Conservation (phyloP, 1,140 invertebrate genomes). For the Solen grandis region DNA sequence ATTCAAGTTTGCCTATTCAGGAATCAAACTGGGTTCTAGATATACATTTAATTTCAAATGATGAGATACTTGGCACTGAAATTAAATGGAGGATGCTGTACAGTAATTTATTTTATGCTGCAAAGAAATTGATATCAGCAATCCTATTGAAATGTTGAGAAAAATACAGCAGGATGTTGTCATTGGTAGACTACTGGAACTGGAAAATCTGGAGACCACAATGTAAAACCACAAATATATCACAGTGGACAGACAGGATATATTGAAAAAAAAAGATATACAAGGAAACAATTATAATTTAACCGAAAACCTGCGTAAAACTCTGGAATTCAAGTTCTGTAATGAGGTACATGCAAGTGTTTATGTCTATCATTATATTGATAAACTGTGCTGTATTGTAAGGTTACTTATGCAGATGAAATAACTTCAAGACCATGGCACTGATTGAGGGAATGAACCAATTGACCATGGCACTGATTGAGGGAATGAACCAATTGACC, state of each 20-base stretch:
- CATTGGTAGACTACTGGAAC: constrained; percentile 35
- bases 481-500: too few relatives aligned
- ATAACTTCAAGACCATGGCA: neutral
- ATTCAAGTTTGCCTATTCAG: neutral
- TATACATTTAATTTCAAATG: too few relatives aligned
- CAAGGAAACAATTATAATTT: constrained; percentile 20
- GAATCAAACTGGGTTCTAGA: too few relatives aligned
- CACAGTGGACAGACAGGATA: constrained; percentile 28
- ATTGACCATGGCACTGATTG: too few relatives aligned
- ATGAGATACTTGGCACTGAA: neutral
- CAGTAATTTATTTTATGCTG: constrained; percentile 17
- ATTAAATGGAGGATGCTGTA: constrained; percentile 3
- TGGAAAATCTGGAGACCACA: constrained; percentile 8
- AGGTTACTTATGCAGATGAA: neutral
- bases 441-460: too few relatives aligned
- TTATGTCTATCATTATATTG: neutral
- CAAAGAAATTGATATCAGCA: constrained; percentile 6
- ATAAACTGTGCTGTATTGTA: neutral
- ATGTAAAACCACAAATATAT: constrained; percentile 35
- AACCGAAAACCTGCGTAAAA: constrained; percentile 14
- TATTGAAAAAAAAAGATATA: constrained; percentile 22
- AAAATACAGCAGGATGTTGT: constrained; percentile 42
- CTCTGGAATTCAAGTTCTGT: constrained; percentile 56
- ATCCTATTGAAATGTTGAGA: constrained; percentile 52
- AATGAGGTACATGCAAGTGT: constrained; percentile 41